Evolutionary conservation across 2,113 vertebrate species (phyloP), one percentile per base, ranked within the genome.

Genomic region (Rhineura floridana): DNA sequence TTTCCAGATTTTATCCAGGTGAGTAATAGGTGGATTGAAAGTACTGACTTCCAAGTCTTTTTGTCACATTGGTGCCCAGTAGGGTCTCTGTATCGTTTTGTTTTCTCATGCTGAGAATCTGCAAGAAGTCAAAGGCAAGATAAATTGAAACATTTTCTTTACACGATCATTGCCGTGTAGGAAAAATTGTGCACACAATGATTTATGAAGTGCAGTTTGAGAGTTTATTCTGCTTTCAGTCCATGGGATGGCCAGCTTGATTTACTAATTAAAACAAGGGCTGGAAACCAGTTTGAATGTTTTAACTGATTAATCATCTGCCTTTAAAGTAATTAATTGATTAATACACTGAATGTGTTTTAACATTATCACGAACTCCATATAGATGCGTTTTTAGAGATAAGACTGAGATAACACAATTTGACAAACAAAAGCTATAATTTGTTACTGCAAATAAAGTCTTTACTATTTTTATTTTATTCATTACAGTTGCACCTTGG

Each of bases 1-100:
- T 99, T 99, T 91, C 97, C 97, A 3, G 98, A 99, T 92, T 99
- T 99, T 87, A 98, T 99, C 93, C 99, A 99, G 98, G 99, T 99
- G 87, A 94, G 96, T 92, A 81, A 50, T 3, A 0, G 2, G 10
- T 44, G 42, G 25, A 17, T 52, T 2, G 39, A 50, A 76, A 86
- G 39, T 0, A 0, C 21, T 30, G 28, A 23, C 69, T 48, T 72
- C 8, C 0, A 0, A 2, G 1, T 4, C 50, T 70, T 69, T n/a
- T 62, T 15, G 21, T 19, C 65, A n/a, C 5, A 2, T 0, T 55
- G 83, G 62, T 30, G 3, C 21, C 46, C 6, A 0, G 55, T 13
- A 0, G 1, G 33, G 88, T 75, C 36, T 33, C 67, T 46, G 3
- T 46, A 3, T 12, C n/a, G 50, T 69, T 59, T 78, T 17, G 65